Percentiles rank a stretch among this genome's conserved stretches.
Evolutionary conservation across 2,797 vertebrate species (phyloP).

Genomic region (Malacoctenus gilli): DNA sequence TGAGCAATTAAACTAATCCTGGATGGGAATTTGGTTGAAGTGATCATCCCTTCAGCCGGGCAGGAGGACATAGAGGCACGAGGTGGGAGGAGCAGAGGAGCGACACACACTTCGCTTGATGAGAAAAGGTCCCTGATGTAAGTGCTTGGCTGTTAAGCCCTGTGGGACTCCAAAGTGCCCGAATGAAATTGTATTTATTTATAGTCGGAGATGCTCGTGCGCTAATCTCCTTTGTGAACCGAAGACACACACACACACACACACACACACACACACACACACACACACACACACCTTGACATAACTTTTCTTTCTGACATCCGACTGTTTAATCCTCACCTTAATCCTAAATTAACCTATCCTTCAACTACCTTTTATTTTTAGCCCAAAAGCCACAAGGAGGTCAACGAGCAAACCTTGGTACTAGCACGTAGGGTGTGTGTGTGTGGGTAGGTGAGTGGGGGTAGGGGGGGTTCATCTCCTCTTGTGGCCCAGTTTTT

Average conservation of each 20-base stretch:
- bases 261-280: no score
- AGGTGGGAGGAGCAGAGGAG: background rate
- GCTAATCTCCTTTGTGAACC: constrained; percentile 16
- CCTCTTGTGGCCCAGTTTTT: no score
- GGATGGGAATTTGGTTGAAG: background rate
- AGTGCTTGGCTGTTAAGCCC: constrained; percentile 46
- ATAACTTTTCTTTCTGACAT: background rate
- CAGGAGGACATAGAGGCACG: background rate
- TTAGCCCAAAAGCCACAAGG: no score
- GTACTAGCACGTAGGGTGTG: no score
- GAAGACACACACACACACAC: background rate
- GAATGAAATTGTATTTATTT: constrained; percentile 32
- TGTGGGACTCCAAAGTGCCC: background rate
- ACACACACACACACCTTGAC: no score
- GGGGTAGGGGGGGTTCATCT: no score
- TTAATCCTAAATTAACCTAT: no score
- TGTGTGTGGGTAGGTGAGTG: no score
- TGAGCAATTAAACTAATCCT: constrained; percentile 39
- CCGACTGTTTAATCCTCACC: no score
- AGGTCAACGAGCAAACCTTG: no score
- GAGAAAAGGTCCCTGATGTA: constrained; percentile 46
- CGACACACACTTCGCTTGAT: constrained; percentile 47
- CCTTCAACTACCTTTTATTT: no score
- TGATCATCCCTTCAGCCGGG: constrained; percentile 1
- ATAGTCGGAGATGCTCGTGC: constrained; percentile 3